phyloP scores from a whole-genome alignment of 2,888 invertebrate species.

The Ceraclea dissimilis region DNA sequence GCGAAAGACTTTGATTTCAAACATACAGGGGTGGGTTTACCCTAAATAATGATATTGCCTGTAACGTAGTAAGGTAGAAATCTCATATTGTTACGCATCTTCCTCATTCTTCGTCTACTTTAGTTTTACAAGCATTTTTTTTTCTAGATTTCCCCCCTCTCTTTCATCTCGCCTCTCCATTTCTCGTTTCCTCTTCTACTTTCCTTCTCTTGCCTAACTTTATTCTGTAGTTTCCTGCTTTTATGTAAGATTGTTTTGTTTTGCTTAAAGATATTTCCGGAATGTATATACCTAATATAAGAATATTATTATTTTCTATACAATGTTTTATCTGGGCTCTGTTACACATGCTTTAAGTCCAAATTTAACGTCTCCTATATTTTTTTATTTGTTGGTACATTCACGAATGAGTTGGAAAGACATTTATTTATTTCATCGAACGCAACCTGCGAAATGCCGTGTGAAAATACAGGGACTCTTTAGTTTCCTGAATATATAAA shows the following conservation, averaged over 20 bases:
- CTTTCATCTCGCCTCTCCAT: not conserved
- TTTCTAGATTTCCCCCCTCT: not conserved
- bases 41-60: too few relatives aligned
- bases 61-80: not conserved
- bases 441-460: too few relatives aligned
- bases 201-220: not conserved
- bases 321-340: too few relatives aligned
- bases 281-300: not conserved
- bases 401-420: too few relatives aligned
- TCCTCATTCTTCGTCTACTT: not conserved
- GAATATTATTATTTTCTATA: not conserved
- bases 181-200: not conserved
- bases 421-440: too few relatives aligned
- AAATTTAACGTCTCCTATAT: too few relatives aligned
- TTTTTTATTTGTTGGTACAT: too few relatives aligned
- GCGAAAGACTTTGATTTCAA: too few relatives aligned
- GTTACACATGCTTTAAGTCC: too few relatives aligned
- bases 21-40: too few relatives aligned
- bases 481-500: too few relatives aligned
- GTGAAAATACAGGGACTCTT: too few relatives aligned
- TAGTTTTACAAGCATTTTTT: not conserved
- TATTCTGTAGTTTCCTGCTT: not conserved
- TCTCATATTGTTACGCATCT: not conserved
- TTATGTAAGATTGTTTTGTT: not conserved
- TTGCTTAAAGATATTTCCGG: slow-evolving; percentile 1